Percentiles rank a stretch among this genome's conserved stretches.
These are phyloP conservation scores for Nasonovia ribisnigri DNA, from an alignment of 2,888 invertebrate species.

Conservation along the genomic window DNA sequence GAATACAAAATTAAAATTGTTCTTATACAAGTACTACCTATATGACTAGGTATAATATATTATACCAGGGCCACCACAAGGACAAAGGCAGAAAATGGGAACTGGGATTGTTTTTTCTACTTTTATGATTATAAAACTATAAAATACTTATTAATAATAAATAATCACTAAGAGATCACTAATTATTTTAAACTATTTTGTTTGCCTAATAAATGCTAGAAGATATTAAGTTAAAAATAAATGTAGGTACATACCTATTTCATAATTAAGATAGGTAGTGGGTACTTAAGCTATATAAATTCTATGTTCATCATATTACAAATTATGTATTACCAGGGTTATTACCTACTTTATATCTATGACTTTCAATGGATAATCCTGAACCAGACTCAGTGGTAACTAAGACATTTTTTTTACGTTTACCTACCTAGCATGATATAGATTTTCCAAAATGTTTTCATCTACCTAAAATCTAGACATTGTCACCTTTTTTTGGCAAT, in stretches of 20 bases:
- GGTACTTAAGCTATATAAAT: neutral
- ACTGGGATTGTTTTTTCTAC: conserved; percentile 1
- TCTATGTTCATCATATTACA: neutral
- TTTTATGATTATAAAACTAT: neutral
- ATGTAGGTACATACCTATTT: neutral
- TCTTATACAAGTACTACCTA: neutral
- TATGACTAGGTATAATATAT: neutral
- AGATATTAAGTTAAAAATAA: neutral
- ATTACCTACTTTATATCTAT: neutral
- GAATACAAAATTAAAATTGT: neutral
- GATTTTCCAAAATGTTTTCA: neutral
- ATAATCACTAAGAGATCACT: neutral
- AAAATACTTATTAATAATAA: neutral
- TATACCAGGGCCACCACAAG: neutral
- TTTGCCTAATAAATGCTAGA: neutral
- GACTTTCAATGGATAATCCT: neutral
- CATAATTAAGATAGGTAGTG: neutral
- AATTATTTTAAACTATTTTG: neutral
- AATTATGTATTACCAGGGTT: neutral
- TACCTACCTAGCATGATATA: too few species aligned
- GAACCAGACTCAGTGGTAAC: neutral
- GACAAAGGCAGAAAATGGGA: neutral
- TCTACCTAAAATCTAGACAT: neutral
- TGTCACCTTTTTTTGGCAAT: neutral
- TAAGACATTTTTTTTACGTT: neutral